Percentiles rank a stretch among this genome's conserved stretches.
Evolutionary conservation across 2,888 invertebrate genomes (phyloP).

Genomic region (Cephus spinipes): DNA sequence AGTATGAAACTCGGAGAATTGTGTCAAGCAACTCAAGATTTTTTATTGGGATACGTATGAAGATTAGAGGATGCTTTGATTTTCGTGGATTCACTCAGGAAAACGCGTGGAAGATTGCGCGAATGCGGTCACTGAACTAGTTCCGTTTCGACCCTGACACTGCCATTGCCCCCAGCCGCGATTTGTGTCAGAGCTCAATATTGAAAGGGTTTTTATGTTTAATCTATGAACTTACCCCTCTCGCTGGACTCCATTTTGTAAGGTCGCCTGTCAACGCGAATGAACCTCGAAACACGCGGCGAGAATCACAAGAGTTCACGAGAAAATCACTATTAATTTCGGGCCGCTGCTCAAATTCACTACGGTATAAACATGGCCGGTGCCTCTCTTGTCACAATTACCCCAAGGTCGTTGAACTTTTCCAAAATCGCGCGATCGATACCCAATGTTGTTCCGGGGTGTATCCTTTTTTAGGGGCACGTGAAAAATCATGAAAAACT

Average conservation of each 20-base stretch:
- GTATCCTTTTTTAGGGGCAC: slow-evolving; percentile 29
- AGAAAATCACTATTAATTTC: slow-evolving; percentile 41
- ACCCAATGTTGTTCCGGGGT: not conserved
- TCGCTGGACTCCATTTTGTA: slow-evolving; percentile 60
- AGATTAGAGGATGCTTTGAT: not conserved
- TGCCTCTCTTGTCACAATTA: slow-evolving; percentile 56
- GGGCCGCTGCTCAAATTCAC: slow-evolving; percentile 52
- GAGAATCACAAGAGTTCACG: slow-evolving; percentile 31
- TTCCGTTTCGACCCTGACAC: slow-evolving; percentile 73
- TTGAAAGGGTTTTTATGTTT: slow-evolving; percentile 41
- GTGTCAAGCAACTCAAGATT: not conserved
- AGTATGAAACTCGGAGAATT: slow-evolving; percentile 28
- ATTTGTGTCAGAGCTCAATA: slow-evolving; percentile 63
- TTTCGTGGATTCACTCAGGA: not conserved
- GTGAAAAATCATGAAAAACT: slow-evolving; percentile 35
- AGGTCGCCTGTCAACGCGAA: slow-evolving; percentile 24
- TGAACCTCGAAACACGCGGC: slow-evolving; percentile 7
- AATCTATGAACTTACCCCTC: slow-evolving; percentile 55
- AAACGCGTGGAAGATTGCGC: slow-evolving; percentile 17
- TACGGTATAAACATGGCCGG: slow-evolving; percentile 65
- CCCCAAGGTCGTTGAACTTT: slow-evolving; percentile 62
- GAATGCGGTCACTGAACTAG: slow-evolving; percentile 74
- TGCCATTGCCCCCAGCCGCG: slow-evolving; percentile 70
- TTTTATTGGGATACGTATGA: not conserved
- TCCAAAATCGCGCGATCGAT: slow-evolving; percentile 14